Percentiles rank a stretch among this genome's conserved stretches.
These are phyloP conservation scores for Cyrtonyx montezumae DNA, from an alignment of 2,113 vertebrate genomes.

Conservation along the genomic window DNA sequence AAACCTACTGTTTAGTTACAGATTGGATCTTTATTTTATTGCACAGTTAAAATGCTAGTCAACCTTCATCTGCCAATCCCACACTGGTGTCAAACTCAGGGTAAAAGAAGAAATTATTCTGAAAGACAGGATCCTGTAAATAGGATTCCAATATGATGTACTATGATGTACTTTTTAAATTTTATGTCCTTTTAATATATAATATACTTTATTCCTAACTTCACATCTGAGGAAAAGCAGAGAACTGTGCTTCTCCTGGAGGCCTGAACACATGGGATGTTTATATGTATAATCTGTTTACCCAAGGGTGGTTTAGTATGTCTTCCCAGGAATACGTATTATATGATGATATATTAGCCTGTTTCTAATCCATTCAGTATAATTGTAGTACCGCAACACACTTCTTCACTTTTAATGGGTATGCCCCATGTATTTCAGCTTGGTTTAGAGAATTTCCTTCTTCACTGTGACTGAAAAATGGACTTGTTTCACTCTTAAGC, in stretches of 20 bases:
- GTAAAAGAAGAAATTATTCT: not conserved
- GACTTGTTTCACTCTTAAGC: not conserved
- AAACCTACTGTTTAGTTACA: not conserved
- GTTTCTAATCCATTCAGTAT: not conserved
- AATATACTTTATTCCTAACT: not conserved
- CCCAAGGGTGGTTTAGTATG: not conserved
- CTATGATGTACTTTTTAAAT: not conserved
- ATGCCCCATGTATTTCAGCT: not conserved
- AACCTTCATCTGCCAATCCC: not conserved
- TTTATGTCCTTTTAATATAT: not conserved
- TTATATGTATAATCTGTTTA: not conserved
- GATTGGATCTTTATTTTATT: not conserved
- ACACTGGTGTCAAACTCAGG: accelerated
- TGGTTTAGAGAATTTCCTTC: slow-evolving; percentile 32
- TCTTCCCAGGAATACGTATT: not conserved
- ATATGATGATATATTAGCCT: not conserved
- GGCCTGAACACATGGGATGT: not conserved
- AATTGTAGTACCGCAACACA: not conserved
- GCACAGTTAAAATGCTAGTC: not conserved
- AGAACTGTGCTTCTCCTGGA: not conserved
- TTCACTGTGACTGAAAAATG: slow-evolving; percentile 23
- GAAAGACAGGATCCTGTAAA: not conserved
- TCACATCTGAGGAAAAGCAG: not conserved
- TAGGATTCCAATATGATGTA: not conserved
- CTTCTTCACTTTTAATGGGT: not conserved